Evolutionary conservation across 1,140 invertebrate species (phyloP), one percentile per base, ranked within the genome.

Genomic region (Euwallacea fornicatus): DNA sequence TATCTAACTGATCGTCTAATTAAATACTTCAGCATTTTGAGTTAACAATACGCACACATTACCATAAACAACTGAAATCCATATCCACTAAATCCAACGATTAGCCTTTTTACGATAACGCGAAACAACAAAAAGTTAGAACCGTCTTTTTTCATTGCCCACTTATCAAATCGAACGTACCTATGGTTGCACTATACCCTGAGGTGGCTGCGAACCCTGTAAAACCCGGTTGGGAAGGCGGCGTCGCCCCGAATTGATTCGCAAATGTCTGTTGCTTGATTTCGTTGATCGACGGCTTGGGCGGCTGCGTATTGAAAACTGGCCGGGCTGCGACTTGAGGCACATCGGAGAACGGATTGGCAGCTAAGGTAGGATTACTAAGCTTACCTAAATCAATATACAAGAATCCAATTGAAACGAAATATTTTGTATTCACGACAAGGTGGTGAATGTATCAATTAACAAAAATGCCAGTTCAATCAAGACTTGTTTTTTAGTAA

Each of bases 261-360:
- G 78, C 78, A 64, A 85, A 85, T 58, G 82, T 78, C 66, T 83
- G 80, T 70, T 85, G 84, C 78, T 85, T 85, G 73, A 85, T 81
- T 76, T 85, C 84, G 79, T 85, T 85, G 68, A 85, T 85, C 75
- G 83, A 83, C 75, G 84, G 84, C 69, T 81, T 77, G 9, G 81
- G 79, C 9, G 78, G 76, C 13, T 77, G 79, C 13, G 77, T 75
- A 61, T 81, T 82, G 71, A 81, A 81, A 43, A 80, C 76, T 21
- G 74, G 79, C 46, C 78, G 72, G 16, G 73, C 64, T 13, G 71
- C 68, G 4, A 74, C 73, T 66, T 71, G 42, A 59, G 74, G 69
- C 63, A 67, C 70, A 66, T 81, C 77, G 44, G 84, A 83, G 78
- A 85, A 85, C 67, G 84, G 84, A 78, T 85, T 85, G 6, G 77